Evolutionary conservation across 53 echinoderm and acorn worm species (phyloP).

Genomic region (Crossaster papposus): DNA sequence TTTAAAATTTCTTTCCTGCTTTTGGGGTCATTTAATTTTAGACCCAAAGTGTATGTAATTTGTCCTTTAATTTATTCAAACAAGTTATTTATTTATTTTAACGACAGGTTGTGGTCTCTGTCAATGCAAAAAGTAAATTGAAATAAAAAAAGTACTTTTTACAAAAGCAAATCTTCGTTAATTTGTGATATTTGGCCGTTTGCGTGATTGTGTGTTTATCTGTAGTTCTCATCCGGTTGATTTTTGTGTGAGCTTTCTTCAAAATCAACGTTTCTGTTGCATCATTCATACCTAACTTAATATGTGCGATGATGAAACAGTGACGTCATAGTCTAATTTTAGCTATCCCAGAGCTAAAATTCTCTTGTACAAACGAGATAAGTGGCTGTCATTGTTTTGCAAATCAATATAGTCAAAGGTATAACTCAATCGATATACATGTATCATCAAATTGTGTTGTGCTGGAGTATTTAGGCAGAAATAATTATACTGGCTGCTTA

Average conservation of each 20-base stretch:
- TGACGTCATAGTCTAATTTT: slow-evolving; percentile 43
- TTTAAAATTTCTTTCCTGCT: too few species aligned
- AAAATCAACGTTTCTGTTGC: neutral
- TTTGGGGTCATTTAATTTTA: neutral
- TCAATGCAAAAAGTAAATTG: slow-evolving; percentile 47
- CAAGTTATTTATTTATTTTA: slow-evolving; percentile 59
- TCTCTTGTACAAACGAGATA: neutral
- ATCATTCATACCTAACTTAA: neutral
- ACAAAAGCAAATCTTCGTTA: neutral
- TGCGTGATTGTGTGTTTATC: neutral
- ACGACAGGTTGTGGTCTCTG: slow-evolving; percentile 29
- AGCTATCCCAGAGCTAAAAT: neutral
- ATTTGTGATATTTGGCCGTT: neutral
- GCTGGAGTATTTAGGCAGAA: neutral
- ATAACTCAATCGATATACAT: neutral
- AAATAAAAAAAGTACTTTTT: slow-evolving; percentile 64
- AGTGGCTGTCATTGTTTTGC: neutral
- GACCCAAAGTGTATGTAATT: neutral
- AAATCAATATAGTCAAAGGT: neutral
- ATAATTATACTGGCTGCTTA: neutral
- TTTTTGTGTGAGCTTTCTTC: neutral
- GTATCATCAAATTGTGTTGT: neutral
- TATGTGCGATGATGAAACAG: slow-evolving; percentile 4
- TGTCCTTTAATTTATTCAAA: slow-evolving; percentile 24
- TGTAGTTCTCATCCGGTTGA: neutral